Conservation (phyloP, 1,140 invertebrate species). For the Ceratoteleas bidentatus region DNA sequence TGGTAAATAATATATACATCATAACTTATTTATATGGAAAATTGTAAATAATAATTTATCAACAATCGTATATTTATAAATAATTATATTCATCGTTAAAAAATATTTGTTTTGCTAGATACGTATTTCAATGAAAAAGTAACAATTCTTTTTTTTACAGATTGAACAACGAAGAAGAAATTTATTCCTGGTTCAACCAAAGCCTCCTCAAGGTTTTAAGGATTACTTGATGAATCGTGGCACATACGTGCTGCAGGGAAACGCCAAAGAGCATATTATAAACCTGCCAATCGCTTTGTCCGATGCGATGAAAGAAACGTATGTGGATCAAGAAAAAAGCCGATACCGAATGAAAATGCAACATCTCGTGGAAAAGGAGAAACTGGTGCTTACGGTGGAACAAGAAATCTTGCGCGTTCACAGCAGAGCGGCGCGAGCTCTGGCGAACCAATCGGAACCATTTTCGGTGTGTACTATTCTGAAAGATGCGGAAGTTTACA, state of each 20-base stretch:
- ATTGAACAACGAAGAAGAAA: conserved; percentile 91
- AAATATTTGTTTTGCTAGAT: too few relatives aligned
- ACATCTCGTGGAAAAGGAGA: conserved; percentile 97
- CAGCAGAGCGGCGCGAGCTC: conserved; percentile 94
- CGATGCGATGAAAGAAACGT: conserved; percentile 90
- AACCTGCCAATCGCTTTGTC: conserved; percentile 89
- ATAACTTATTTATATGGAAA: too few relatives aligned
- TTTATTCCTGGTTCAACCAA: conserved; percentile 94
- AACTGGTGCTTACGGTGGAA: conserved; percentile 94
- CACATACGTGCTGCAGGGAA: conserved; percentile 94
- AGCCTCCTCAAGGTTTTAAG: conserved; percentile 97
- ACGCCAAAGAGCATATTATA: conserved; percentile 88
- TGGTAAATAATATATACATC: too few relatives aligned
- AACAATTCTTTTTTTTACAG: too few relatives aligned
- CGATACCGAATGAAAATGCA: conserved; percentile 87
- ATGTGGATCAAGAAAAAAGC: conserved; percentile 93
- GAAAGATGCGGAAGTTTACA: conserved; percentile 96
- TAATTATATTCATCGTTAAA: too few relatives aligned
- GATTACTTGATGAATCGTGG: conserved; percentile 97
- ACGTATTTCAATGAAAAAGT: not conserved
- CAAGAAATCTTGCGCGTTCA: conserved; percentile 97
- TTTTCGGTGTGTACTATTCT: conserved; percentile 96
- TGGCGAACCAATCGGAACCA: conserved; percentile 94
- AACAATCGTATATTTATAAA: too few relatives aligned
- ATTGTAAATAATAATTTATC: too few relatives aligned